These are phyloP conservation scores for Drosophila kurseongensis DNA, from an alignment of 1,140 invertebrate genomes.

Conservation along the genomic window DNA sequence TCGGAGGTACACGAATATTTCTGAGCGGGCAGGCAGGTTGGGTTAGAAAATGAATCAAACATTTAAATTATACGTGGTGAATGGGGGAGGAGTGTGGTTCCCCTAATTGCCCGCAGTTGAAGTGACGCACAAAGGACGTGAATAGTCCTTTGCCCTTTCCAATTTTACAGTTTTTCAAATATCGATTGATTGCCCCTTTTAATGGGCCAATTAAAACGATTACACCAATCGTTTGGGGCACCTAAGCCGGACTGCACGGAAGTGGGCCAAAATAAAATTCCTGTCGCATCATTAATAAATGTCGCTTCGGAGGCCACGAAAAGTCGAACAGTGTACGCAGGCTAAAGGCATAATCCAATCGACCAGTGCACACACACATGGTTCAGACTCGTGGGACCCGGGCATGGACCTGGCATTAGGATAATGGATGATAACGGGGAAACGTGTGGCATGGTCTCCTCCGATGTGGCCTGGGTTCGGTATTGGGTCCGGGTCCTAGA, in stretches of 20 bases:
- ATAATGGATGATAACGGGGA: slow-evolving; percentile 80
- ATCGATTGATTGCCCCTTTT: slow-evolving; percentile 49
- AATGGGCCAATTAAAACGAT: slow-evolving; percentile 70
- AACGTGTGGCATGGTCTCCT: slow-evolving; percentile 64
- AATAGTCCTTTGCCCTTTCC: slow-evolving; percentile 39
- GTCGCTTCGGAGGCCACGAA: slow-evolving; percentile 41
- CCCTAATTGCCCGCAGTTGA: slow-evolving; percentile 13
- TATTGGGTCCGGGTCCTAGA: background rate
- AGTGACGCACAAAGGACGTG: slow-evolving; percentile 28
- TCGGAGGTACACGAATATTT: slow-evolving; percentile 30
- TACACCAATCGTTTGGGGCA: slow-evolving; percentile 60
- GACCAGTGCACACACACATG: slow-evolving; percentile 29
- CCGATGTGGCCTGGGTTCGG: slow-evolving; percentile 7
- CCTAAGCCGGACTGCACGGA: background rate
- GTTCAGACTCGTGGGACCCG: slow-evolving; percentile 53
- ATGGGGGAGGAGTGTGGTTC: slow-evolving; percentile 1
- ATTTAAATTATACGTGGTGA: slow-evolving; percentile 33
- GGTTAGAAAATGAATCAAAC: slow-evolving; percentile 36
- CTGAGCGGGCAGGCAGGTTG: slow-evolving; percentile 1
- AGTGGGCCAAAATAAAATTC: slow-evolving; percentile 54
- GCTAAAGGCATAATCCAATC: slow-evolving; percentile 72
- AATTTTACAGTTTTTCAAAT: slow-evolving; percentile 59
- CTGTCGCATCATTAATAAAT: slow-evolving; percentile 70
- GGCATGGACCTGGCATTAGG: slow-evolving; percentile 74
- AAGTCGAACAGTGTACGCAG: slow-evolving; percentile 52